A percentile compares a stretch with the other conserved stretches of the same genome.
phyloP scores from a whole-genome alignment of 2,797 vertebrate species.

The Tapera naevia region DNA sequence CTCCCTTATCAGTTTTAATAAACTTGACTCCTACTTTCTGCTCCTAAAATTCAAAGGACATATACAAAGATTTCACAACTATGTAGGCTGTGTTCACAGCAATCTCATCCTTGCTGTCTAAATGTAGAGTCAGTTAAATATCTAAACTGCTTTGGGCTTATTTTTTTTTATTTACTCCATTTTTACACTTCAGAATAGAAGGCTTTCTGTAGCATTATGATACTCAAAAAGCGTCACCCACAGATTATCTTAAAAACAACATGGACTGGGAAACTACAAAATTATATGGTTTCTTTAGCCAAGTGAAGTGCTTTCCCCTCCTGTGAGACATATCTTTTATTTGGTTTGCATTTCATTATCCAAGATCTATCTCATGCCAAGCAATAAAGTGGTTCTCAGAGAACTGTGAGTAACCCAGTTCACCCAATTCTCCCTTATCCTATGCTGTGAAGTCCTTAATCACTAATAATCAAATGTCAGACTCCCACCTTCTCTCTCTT shows the following conservation, averaged over 20 bases:
- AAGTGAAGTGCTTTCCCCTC: slow-evolving; percentile 25
- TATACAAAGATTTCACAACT: background rate
- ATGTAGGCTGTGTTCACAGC: background rate
- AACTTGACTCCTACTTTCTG: slow-evolving; percentile 21
- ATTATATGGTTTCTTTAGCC: slow-evolving; percentile 3
- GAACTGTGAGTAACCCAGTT: background rate
- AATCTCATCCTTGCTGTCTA: background rate
- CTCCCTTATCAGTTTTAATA: slow-evolving; percentile 37
- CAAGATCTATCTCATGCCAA: background rate
- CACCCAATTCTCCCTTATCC: background rate
- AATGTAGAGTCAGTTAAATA: background rate
- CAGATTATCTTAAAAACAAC: background rate
- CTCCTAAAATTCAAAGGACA: slow-evolving; percentile 17
- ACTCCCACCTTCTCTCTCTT: background rate
- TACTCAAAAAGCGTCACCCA: background rate
- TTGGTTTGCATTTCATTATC: background rate
- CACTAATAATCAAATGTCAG: background rate
- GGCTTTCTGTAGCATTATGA: background rate
- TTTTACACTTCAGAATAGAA: background rate
- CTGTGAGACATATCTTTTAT: slow-evolving; percentile 31
- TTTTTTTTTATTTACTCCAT: background rate
- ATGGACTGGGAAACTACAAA: background rate
- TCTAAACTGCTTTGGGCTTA: background rate
- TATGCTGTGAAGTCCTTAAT: background rate
- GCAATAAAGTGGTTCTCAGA: background rate